Conservation (phyloP, 2,113 vertebrate genomes). For the Microtus richardsoni region DNA sequence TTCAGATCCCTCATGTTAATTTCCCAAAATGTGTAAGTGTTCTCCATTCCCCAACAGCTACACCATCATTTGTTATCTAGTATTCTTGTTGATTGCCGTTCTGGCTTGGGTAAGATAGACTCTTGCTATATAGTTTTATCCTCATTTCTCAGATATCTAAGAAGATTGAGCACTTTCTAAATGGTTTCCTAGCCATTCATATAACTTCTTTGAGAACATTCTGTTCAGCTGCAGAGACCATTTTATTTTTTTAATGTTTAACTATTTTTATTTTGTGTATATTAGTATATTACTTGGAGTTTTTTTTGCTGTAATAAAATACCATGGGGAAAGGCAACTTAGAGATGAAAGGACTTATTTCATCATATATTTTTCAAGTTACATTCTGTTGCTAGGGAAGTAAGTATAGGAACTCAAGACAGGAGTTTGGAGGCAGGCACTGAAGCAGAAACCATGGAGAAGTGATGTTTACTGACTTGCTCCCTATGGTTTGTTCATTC, state of each 20-base stretch:
- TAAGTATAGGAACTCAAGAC: background rate
- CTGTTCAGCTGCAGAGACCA: background rate
- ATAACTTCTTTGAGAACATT: background rate
- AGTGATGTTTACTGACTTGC: background rate
- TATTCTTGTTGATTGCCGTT: background rate
- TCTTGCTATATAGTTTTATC: background rate
- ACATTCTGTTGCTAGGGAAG: background rate
- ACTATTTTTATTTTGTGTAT: background rate
- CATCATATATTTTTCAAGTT: background rate
- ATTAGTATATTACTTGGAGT: background rate
- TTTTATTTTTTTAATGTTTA: background rate
- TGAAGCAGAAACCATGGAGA: background rate
- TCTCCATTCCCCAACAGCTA: background rate
- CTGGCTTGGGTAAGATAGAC: background rate
- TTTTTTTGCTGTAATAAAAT: background rate
- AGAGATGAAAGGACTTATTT: background rate
- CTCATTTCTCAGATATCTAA: background rate
- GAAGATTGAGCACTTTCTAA: background rate
- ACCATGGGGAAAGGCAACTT: background rate
- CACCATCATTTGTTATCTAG: background rate
- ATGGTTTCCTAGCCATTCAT: background rate
- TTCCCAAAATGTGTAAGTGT: background rate
- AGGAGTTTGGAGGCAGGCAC: background rate
- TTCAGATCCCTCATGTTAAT: no score
- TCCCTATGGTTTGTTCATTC: background rate